Evolutionary conservation across 2,888 invertebrate genomes (phyloP), one percentile per base, ranked within the genome.

Genomic region (Eupithecia pulchellata): DNA sequence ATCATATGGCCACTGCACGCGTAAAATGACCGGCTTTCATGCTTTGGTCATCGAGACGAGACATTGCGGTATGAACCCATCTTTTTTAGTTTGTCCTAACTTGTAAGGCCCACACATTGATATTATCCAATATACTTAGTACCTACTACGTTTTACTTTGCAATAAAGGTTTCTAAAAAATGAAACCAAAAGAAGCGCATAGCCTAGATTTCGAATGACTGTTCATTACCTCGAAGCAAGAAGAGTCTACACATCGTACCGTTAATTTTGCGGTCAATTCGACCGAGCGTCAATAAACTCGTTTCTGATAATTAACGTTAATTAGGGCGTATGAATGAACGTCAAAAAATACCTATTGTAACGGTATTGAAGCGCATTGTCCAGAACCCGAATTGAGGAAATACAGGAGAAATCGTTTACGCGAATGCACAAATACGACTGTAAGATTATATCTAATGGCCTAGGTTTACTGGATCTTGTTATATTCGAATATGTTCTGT

Each of bases 1-100:
- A 83, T 86, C 86, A 83, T 83, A 82, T 86, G 86, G 84, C 79
- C 82, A 84, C 70, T 81, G 86, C 78, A 79, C 82, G 85, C 81
- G 85, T 86, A 84, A 86, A 85, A 84, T 83, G 83, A 81, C 81
- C 80, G 79, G 82, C 84, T 82, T 84, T 85, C 83, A 83, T 83
- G 76, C 71, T 67, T 64, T 61, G 61, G 61, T 61, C 61, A 61
- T 30, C 34, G 65, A 62, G 14, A 71, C 34, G 65, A 62, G 14
- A 71, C 55, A 39, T 39, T 36, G 72, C 29, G 34, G 47, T 57
- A 42, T 42, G 27, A 61, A 14, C 61, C 30, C 27, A 9, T 39
- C 63, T 42, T 42, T 20, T 57, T 64, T 58, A 25, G 30, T 2
- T 57, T 32, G 34, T 25, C 25, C 32, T 17, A 30, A 58, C 1